phyloP scores from a whole-genome alignment of 2,888 invertebrate genomes.

The Entomobrya multifasciata region DNA sequence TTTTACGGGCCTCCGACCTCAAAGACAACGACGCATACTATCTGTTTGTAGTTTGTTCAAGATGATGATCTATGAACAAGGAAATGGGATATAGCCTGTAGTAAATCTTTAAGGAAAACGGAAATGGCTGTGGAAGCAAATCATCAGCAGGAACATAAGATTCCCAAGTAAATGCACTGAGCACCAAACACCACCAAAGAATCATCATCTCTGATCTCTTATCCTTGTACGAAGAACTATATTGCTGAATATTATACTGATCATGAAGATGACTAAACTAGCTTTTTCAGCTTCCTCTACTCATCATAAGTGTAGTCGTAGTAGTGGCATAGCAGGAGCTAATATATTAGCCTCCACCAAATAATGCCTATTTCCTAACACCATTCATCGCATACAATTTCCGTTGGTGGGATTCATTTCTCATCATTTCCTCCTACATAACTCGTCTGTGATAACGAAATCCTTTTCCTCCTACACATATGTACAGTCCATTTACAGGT shows the following conservation, averaged over 20 bases:
- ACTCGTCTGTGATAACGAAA: background rate
- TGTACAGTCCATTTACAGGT: too few species aligned
- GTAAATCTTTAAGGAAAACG: conserved; percentile 38
- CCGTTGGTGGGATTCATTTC: conserved; percentile 46
- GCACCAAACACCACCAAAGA: background rate
- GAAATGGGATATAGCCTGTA: background rate
- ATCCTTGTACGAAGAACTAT: conserved; percentile 3
- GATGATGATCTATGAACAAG: background rate
- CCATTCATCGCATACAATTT: conserved; percentile 60
- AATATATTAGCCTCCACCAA: conserved; percentile 57
- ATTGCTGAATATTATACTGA: background rate
- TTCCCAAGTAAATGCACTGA: conserved; percentile 7
- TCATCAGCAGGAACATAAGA: conserved; percentile 52
- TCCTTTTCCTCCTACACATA: too few species aligned
- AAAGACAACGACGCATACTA: background rate
- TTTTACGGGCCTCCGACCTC: background rate
- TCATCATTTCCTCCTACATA: conserved; percentile 7
- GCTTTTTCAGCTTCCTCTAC: conserved; percentile 25
- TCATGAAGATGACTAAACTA: background rate
- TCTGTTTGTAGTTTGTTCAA: background rate
- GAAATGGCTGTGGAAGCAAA: conserved; percentile 64
- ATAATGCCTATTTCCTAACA: conserved; percentile 65
- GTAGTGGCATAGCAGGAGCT: too few species aligned
- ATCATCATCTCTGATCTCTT: background rate
- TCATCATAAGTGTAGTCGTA: background rate